phyloP scores from a whole-genome alignment of 2,888 invertebrate species.

The Cosmorhoe ocellata region DNA sequence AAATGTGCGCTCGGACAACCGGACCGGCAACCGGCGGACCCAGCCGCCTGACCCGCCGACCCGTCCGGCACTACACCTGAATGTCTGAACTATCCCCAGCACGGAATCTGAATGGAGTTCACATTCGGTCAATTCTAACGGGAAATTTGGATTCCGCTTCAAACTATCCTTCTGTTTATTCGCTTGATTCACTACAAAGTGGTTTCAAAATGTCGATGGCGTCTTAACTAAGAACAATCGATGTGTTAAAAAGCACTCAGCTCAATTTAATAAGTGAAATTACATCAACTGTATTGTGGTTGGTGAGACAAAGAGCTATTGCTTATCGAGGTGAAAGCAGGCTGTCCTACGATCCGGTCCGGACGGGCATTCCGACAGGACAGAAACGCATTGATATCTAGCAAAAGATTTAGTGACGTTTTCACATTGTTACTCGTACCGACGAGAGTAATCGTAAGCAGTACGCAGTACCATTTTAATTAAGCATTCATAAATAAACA shows the following conservation, averaged over 20 bases:
- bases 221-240: conserved; percentile 38
- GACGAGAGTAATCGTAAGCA: conserved; percentile 14
- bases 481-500: conserved; percentile 23
- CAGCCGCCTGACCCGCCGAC: conserved; percentile 44
- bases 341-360: conserved; percentile 36
- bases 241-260: conserved; percentile 56
- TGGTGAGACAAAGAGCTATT: conserved; percentile 65
- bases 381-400: conserved; percentile 31
- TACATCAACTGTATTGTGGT: conserved; percentile 68
- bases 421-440: conserved; percentile 30
- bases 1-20: conserved; percentile 71
- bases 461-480: conserved; percentile 21
- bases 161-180: conserved; percentile 51
- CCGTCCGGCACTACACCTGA: conserved; percentile 48
- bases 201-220: conserved; percentile 32
- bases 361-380: conserved; percentile 31
- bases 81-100: conserved; percentile 45
- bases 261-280: conserved; percentile 70
- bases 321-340: conserved; percentile 74
- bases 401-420: conserved; percentile 31
- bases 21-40: conserved; percentile 37
- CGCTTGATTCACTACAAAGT: conserved; percentile 40
- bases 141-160: conserved; percentile 54
- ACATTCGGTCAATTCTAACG: conserved; percentile 52
- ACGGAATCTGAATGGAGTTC: conserved; percentile 58